Evolutionary conservation across 1,140 invertebrate genomes (phyloP).

Genomic region (Augochlora pura): DNA sequence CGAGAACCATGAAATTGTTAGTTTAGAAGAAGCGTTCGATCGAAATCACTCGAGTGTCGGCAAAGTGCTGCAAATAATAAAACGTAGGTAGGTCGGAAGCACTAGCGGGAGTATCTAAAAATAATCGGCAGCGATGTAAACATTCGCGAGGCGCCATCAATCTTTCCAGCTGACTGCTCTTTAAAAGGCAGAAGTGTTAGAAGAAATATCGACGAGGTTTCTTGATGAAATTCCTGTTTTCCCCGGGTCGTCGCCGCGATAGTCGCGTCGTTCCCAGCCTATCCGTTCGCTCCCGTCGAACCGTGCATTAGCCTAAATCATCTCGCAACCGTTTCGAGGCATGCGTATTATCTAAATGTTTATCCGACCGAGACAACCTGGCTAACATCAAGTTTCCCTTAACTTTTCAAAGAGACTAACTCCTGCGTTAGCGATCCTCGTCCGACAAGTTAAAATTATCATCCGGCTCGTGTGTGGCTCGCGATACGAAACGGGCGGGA

Average conservation of each 20-base stretch:
- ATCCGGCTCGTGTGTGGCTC: background rate
- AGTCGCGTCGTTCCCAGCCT: constrained; percentile 39
- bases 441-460: constrained; percentile 56
- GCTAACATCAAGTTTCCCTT: constrained; percentile 57
- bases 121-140: constrained; percentile 62
- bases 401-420: constrained; percentile 41
- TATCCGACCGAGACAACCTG: constrained; percentile 49
- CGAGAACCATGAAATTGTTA: background rate
- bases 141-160: constrained; percentile 66
- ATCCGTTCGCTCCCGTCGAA: constrained; percentile 26
- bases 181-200: constrained; percentile 54
- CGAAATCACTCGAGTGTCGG: background rate
- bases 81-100: constrained; percentile 7
- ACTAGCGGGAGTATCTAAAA: constrained; percentile 49
- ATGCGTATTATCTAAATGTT: constrained; percentile 65
- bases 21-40: background rate
- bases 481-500: too few relatives aligned
- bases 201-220: constrained; percentile 51
- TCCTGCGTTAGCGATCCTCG: constrained; percentile 42
- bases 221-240: constrained; percentile 36
- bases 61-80: background rate
- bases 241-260: constrained; percentile 5
- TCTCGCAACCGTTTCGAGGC: constrained; percentile 46
- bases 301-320: constrained; percentile 63
- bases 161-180: constrained; percentile 66